Evolutionary conservation across 2,888 invertebrate genomes (phyloP).

Genomic region (Ferrisia virgata): DNA sequence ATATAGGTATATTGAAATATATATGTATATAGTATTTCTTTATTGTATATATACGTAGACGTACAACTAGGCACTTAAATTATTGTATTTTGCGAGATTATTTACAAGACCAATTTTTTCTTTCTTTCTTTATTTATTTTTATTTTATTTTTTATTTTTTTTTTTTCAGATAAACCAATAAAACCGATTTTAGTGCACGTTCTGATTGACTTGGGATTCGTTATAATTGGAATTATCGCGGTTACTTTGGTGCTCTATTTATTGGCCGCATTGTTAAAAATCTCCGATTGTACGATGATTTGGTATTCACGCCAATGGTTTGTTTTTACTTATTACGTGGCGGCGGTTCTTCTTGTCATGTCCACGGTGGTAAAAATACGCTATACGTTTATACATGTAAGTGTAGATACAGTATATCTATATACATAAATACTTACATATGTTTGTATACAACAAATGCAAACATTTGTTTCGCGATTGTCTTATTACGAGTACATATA

Average conservation of each 20-base stretch:
- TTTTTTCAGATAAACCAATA: background rate
- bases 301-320: conserved; percentile 36
- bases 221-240: conserved; percentile 1
- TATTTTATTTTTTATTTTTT: too few species aligned
- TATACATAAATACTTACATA: background rate
- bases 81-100: too few species aligned
- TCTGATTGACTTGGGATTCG: conserved; percentile 13
- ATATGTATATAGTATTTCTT: too few species aligned
- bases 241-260: conserved; percentile 5
- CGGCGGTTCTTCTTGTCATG: background rate
- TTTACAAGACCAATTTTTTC: background rate
- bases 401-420: too few species aligned
- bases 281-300: background rate
- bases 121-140: too few species aligned
- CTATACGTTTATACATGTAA: background rate
- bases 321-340: background rate
- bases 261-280: background rate
- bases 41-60: too few species aligned
- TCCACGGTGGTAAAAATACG: background rate
- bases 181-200: background rate
- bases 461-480: background rate
- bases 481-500: too few species aligned
- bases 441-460: too few species aligned
- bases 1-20: too few species aligned
- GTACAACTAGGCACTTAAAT: too few species aligned